A percentile compares a stretch with the other conserved stretches of the same genome.
phyloP scores from a whole-genome alignment of 2,888 invertebrate genomes.

The Diarsia brunnea region DNA sequence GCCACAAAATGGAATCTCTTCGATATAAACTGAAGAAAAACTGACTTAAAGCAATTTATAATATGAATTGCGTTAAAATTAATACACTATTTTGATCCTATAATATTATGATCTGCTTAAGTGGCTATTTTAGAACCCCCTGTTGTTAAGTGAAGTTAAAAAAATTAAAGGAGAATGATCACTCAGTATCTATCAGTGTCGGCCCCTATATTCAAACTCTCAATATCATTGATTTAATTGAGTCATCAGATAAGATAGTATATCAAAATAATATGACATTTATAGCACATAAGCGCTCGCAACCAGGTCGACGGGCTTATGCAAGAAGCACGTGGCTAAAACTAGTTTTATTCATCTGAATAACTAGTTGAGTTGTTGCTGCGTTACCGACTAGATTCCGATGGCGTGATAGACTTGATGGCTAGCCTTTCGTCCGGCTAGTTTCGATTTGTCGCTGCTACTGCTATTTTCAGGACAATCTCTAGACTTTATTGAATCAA shows the following conservation, averaged over 20 bases:
- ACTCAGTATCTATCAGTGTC: too few species aligned
- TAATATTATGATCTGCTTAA: too few species aligned
- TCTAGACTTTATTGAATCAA: too few species aligned
- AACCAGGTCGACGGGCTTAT: conserved; percentile 50
- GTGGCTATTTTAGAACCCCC: too few species aligned
- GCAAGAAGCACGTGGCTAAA: conserved; percentile 60
- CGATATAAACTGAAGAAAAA: not conserved
- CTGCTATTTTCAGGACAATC: too few species aligned
- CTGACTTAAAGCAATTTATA: too few species aligned
- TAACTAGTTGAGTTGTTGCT: conserved; percentile 38
- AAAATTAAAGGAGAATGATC: too few species aligned
- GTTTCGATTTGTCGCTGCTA: not conserved
- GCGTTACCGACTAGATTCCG: conserved; percentile 32
- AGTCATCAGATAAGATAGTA: conserved; percentile 25
- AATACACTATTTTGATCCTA: too few species aligned
- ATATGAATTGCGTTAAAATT: too few species aligned
- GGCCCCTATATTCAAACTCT: not conserved
- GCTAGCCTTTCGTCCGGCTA: not conserved
- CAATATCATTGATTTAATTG: conserved; percentile 28
- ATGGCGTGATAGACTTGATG: not conserved
- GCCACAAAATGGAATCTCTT: not conserved
- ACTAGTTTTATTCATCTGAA: conserved; percentile 47
- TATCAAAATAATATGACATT: conserved; percentile 64
- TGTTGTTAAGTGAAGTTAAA: too few species aligned
- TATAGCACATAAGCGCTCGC: conserved; percentile 39